Evolutionary conservation across 1,140 invertebrate genomes (phyloP), one percentile per base, ranked within the genome.

Genomic region (Drosophila watanabei): DNA sequence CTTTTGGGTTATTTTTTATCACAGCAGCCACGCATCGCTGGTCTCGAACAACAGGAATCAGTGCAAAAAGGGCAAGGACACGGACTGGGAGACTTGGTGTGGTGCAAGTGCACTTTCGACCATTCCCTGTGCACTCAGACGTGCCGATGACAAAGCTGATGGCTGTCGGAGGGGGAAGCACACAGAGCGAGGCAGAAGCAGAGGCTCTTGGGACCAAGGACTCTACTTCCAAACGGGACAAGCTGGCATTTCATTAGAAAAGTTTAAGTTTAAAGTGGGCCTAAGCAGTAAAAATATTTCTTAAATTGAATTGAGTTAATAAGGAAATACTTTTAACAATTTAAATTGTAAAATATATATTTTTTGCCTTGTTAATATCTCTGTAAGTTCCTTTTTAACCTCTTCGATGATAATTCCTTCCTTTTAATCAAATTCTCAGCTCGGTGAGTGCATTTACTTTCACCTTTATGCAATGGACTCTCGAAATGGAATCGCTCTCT

Each of bases 1-100:
- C 77, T 89, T 78, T 78, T 80, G 43, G 79, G 78, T 65, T 79
- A 84, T 87, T 89, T 88, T 88, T 88, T 88, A 88, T 88, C 85
- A 85, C 78, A 72, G 66, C 69, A 79, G 75, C 78, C 85, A 88
- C 85, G 85, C 85, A 85, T 88, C 85, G 85, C 72, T 89, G 85
- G 62, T 65, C 78, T 81, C 80, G 77, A 89, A 88, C 85, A 88
- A 88, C 87, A 89, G 85, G 57, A 68, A 79, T 71, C 68, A 84
- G 73, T 80, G 84, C 82, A 85, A 78, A 73, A 73, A 54, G 62
- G 68, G 48, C 66, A 41, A 39, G 33, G 62, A 64, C 46, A 35
- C 65, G 28, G 35, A 3, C 11, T 8, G 35, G 46, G 79, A 66
- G 72, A 45, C 18, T 14, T 6, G 33, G 48, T 24, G n/a, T 6